Evolutionary conservation across 1,140 invertebrate species (phyloP), one percentile per base, ranked within the genome.

Genomic region (Steinernema feltiae): DNA sequence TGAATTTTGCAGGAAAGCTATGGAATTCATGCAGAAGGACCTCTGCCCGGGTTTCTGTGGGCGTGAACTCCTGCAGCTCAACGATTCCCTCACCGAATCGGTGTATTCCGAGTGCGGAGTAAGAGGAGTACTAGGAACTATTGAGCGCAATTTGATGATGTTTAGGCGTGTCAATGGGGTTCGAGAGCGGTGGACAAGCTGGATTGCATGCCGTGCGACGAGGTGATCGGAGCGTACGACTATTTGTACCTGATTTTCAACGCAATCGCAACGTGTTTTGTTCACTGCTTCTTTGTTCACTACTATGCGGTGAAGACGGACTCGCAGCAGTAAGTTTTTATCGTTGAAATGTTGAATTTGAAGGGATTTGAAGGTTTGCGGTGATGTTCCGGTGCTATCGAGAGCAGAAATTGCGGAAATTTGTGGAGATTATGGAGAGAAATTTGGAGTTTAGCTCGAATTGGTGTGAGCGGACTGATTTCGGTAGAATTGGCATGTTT

Each of bases 221-320:
- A 7, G 53, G 53, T 15, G 24, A 3, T 63, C 7, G 12, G 24
- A 17, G 12, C 53, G 2, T 63, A 63, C 53, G 53, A 63, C 24
- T 63, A 63, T 27, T 27, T 63, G 15, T 63, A 63, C 24, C 53
- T 63, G 12, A 63, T 27, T 3, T 63, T 63, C 53, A 63, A 63
- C 24, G 53, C 53, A 3, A 21, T 63, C 3, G 53, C 53, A 3
- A 63, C 53, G 24, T 63, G 53, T 27, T 21, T 63, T n/a, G 53
- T 63, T 7, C 53, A 63, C 53, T 63, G 53, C 53, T 63, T 63
- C 24, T 63, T 63, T 27, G 53, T 63, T 12, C 53, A 63, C 53
- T 63, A 63, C 53, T 63, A 63, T 27, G 53, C 53, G 15, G 53
- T 63, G 12, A 15, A 27, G 12, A 63, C 53, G 24, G 53, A 63